Evolutionary conservation across 2,113 vertebrate species (phyloP).

Genomic region (Neopipo cinnamomea): DNA sequence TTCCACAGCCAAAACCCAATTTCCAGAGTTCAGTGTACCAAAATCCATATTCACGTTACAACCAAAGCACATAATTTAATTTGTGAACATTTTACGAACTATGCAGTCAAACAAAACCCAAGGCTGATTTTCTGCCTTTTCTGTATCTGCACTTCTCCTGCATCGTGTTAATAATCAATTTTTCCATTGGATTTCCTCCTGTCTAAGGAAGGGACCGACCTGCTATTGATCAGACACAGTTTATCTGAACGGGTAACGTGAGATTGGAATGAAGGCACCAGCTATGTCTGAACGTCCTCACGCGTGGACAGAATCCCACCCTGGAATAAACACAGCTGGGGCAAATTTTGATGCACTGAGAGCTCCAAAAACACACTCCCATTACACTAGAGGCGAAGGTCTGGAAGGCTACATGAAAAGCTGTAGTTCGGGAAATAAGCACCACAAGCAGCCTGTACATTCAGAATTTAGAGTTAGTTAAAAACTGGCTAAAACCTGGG

Average conservation of each 20-base stretch:
- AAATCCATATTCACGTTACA: background rate
- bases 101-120: background rate
- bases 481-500: background rate
- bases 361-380: background rate
- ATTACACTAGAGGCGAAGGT: background rate
- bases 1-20: background rate
- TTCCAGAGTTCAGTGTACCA: background rate
- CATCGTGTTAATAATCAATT: background rate
- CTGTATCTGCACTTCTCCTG: background rate
- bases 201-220: background rate
- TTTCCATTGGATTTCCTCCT: constrained; percentile 11
- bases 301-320: background rate
- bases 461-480: background rate
- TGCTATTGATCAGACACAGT: background rate
- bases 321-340: background rate
- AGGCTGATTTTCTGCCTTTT: background rate
- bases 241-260: background rate
- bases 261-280: background rate
- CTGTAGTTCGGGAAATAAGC: background rate
- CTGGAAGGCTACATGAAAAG: background rate
- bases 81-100: background rate
- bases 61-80: background rate
- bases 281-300: background rate
- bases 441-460: background rate
- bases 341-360: background rate